Conservation (phyloP, 2,113 vertebrate genomes). For the Tichodroma muraria region DNA sequence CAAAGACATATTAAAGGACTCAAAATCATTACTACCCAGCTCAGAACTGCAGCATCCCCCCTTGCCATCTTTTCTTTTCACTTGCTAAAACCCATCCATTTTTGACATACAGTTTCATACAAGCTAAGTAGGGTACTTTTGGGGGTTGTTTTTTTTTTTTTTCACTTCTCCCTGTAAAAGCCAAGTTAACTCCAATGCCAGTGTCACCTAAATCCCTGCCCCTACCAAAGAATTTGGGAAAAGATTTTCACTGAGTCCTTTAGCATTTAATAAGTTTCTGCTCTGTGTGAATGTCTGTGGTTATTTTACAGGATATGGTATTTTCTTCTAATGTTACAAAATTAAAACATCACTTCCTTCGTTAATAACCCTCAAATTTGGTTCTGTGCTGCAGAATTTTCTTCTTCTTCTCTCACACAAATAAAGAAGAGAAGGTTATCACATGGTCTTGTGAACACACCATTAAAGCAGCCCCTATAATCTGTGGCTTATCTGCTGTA, state of each 20-base stretch:
- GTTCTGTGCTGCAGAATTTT: not conserved
- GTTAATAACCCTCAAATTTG: not conserved
- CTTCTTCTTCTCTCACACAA: not conserved
- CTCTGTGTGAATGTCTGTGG: not conserved
- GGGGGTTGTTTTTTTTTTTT: not conserved
- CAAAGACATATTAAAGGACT: constrained; percentile 75
- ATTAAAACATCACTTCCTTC: not conserved
- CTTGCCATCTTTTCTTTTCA: not conserved
- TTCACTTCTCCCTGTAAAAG: not conserved
- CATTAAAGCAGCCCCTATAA: not conserved
- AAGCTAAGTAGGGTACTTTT: constrained; percentile 1
- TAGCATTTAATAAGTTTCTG: not conserved
- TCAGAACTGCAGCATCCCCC: constrained; percentile 69
- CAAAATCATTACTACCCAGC: constrained; percentile 59
- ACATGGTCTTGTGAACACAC: not conserved
- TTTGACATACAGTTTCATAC: constrained; percentile 48
- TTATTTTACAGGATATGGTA: not conserved
- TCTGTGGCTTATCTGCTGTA: not conserved
- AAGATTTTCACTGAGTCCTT: not conserved
- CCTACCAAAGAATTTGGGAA: not conserved
- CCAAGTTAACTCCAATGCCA: not conserved
- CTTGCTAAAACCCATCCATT: not conserved
- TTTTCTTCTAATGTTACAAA: not conserved
- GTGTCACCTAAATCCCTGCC: not conserved
- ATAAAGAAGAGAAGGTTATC: not conserved